Percentiles rank a stretch among this genome's conserved stretches.
Conservation (phyloP, 1,140 invertebrate genomes). For the Diuraphis noxia region DNA sequence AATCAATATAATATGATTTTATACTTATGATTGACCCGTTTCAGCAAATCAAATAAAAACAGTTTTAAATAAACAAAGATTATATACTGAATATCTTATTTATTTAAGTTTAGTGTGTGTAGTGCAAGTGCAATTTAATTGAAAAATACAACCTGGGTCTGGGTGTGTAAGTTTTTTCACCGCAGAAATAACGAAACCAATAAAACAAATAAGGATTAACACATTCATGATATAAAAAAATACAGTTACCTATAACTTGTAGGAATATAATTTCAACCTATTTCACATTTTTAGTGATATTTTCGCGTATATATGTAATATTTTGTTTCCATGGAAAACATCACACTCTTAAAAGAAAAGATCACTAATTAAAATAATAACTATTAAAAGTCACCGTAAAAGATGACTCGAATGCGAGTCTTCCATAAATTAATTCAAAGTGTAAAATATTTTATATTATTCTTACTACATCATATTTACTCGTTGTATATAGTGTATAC, state of each 20-base stretch:
- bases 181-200: background rate
- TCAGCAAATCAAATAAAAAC: background rate
- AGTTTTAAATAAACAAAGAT: background rate
- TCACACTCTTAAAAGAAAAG: too few species aligned
- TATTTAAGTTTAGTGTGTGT: background rate
- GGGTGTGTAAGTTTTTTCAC: background rate
- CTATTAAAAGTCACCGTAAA: too few species aligned
- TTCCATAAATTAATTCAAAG: too few species aligned
- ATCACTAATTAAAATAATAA: too few species aligned
- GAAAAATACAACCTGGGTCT: background rate
- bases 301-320: background rate
- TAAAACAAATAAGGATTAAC: background rate
- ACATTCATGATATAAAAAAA: background rate
- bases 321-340: too few species aligned
- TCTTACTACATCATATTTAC: too few species aligned
- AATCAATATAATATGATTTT: background rate
- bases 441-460: too few species aligned
- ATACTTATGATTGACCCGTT: background rate
- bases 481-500: too few species aligned
- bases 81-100: background rate
- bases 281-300: background rate
- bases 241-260: background rate
- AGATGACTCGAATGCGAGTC: too few species aligned
- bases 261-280: background rate
- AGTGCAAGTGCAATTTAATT: background rate